Percentiles rank a stretch among this genome's conserved stretches.
These are phyloP conservation scores for Caenorhabditis remanei DNA, from an alignment of 1,140 invertebrate genomes.

Conservation along the genomic window DNA sequence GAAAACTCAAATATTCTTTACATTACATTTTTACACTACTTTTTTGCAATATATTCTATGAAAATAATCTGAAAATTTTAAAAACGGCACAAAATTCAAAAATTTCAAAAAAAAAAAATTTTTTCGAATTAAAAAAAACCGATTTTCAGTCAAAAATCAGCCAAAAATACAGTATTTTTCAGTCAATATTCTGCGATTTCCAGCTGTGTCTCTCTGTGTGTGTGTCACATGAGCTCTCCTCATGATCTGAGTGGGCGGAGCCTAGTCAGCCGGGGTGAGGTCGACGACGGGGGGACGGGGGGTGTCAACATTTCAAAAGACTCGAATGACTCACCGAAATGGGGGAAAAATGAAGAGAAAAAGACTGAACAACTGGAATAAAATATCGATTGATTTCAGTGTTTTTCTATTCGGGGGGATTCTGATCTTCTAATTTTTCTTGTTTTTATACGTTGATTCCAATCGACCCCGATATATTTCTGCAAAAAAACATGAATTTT, in stretches of 20 bases:
- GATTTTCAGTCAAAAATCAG: neutral
- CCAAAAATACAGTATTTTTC: neutral
- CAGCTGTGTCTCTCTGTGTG: neutral
- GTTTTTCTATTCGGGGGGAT: neutral
- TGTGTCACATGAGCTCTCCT: no score
- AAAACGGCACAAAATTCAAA: neutral
- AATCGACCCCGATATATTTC: conserved; percentile 46
- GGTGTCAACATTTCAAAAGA: no score
- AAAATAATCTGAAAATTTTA: neutral
- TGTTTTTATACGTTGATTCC: neutral
- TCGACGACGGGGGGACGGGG: no score
- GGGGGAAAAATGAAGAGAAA: no score
- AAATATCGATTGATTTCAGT: no score
- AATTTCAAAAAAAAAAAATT: neutral
- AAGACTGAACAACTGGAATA: no score
- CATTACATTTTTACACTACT: no score
- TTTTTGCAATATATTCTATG: neutral
- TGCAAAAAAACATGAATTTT: neutral
- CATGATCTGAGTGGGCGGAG: no score
- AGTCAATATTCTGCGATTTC: neutral
- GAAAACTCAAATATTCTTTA: no score
- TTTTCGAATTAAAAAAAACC: neutral
- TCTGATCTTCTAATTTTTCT: neutral
- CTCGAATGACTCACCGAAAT: no score
- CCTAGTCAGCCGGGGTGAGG: no score